Evolutionary conservation across 2,797 vertebrate genomes (phyloP).

Genomic region (Gouania willdenowi): DNA sequence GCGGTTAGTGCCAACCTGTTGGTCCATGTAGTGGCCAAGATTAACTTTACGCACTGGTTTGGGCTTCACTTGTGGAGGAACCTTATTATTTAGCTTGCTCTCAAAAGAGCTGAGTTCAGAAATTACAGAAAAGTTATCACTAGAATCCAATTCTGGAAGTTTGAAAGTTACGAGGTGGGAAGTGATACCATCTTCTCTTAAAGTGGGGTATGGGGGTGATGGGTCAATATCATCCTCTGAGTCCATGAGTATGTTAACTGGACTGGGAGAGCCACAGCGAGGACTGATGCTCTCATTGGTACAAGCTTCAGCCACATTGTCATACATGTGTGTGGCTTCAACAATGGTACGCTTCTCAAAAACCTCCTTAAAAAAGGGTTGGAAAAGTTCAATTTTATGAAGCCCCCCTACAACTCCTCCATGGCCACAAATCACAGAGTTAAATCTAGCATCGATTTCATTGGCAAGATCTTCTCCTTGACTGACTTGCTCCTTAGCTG

Average conservation of each 20-base stretch:
- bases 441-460: constrained; percentile 89
- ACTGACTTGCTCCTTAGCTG: constrained; percentile 83
- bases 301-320: constrained; percentile 90
- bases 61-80: constrained; percentile 89
- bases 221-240: constrained; percentile 89
- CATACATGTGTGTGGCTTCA: constrained; percentile 96
- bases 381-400: constrained; percentile 88
- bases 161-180: constrained; percentile 81
- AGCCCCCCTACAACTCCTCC: constrained; percentile 81
- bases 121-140: constrained; percentile 82
- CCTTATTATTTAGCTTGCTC: constrained; percentile 89
- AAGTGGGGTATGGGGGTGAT: constrained; percentile 78
- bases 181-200: constrained; percentile 80
- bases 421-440: constrained; percentile 79
- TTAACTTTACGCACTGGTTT: constrained; percentile 87
- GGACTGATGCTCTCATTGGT: constrained; percentile 87
- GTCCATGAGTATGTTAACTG: constrained; percentile 84
- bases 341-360: constrained; percentile 89
- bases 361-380: constrained; percentile 88
- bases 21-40: constrained; percentile 80
- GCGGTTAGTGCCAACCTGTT: constrained; percentile 77
- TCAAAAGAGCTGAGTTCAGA: constrained; percentile 84
- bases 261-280: constrained; percentile 87
- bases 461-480: constrained; percentile 93
- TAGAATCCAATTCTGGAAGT: constrained; percentile 83